These are phyloP conservation scores for Heliothis virescens DNA, from an alignment of 1,140 invertebrate species.

Conservation along the genomic window DNA sequence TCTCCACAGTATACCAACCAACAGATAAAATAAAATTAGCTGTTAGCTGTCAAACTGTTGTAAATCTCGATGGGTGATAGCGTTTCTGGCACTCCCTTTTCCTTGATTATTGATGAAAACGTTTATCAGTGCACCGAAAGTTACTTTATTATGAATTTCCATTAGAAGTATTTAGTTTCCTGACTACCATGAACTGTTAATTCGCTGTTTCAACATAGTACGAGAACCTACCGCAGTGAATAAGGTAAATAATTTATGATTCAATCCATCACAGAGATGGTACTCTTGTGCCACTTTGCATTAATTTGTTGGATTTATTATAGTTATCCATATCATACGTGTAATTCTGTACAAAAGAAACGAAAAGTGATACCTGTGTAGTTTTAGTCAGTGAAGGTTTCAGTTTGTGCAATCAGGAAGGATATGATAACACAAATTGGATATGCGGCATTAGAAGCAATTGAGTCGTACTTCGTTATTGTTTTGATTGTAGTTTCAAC, in stretches of 20 bases:
- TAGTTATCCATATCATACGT: no score
- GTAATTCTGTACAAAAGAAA: not conserved
- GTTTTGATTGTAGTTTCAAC: not conserved
- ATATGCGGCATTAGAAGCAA: conserved; percentile 34
- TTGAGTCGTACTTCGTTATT: conserved; percentile 9
- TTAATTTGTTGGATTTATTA: not conserved
- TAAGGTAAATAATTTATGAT: conserved; percentile 43
- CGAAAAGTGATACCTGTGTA: not conserved
- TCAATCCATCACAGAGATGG: conserved; percentile 20
- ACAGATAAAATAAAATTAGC: conserved; percentile 12
- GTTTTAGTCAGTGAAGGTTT: not conserved
- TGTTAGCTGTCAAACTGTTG: conserved; percentile 41
- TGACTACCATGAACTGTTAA: conserved; percentile 26
- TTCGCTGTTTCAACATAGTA: conserved; percentile 18
- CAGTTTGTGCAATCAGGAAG: conserved; percentile 28
- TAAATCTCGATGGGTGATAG: conserved; percentile 50
- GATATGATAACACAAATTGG: conserved; percentile 43
- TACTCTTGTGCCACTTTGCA: conserved; percentile 1
- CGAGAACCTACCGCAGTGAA: conserved; percentile 32
- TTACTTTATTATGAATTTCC: conserved; percentile 15
- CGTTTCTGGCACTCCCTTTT: conserved; percentile 55
- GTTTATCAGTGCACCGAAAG: conserved; percentile 5
- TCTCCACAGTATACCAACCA: not conserved
- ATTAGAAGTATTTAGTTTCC: not conserved
- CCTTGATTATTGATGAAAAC: conserved; percentile 48